Evolutionary conservation across 2,113 vertebrate genomes (phyloP).

Genomic region (Ctenomys sociabilis): DNA sequence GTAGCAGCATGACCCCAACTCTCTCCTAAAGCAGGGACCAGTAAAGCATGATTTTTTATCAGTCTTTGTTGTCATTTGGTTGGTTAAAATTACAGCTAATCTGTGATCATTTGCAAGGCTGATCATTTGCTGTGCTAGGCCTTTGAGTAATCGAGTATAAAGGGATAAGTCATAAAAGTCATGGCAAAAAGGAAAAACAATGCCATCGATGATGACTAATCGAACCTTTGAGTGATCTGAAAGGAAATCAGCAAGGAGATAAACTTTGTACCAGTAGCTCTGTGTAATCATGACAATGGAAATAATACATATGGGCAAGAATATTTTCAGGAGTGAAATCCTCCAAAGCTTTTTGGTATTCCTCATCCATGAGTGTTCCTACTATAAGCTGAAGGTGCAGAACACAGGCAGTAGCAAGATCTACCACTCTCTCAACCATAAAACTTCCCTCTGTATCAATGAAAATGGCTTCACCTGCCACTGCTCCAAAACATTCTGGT

Average conservation of each 20-base stretch:
- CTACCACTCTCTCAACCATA: conserved; percentile 90
- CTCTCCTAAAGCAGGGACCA: no score
- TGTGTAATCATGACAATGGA: conserved; percentile 93
- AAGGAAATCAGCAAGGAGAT: conserved; percentile 94
- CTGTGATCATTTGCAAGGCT: no score
- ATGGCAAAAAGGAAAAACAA: no score
- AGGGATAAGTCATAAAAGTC: no score
- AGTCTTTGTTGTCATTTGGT: no score
- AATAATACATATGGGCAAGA: conserved; percentile 93
- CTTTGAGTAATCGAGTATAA: no score
- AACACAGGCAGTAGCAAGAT: conserved; percentile 91
- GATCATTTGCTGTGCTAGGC: no score
- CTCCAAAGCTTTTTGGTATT: conserved; percentile 89
- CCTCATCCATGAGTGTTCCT: conserved; percentile 85
- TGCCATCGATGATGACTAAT: no score
- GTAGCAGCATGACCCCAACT: conserved; percentile 91
- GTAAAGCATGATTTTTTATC: no score
- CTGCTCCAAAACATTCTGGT: conserved; percentile 93
- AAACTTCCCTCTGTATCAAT: conserved; percentile 96
- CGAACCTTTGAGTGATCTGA: conserved; percentile 90
- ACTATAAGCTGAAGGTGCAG: conserved; percentile 91
- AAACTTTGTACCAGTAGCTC: conserved; percentile 95
- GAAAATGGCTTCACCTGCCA: conserved; percentile 92
- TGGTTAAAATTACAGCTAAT: no score
- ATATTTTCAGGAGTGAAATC: conserved; percentile 92